Conservation (phyloP, 2,888 invertebrate genomes). For the Hetaerina titia region DNA sequence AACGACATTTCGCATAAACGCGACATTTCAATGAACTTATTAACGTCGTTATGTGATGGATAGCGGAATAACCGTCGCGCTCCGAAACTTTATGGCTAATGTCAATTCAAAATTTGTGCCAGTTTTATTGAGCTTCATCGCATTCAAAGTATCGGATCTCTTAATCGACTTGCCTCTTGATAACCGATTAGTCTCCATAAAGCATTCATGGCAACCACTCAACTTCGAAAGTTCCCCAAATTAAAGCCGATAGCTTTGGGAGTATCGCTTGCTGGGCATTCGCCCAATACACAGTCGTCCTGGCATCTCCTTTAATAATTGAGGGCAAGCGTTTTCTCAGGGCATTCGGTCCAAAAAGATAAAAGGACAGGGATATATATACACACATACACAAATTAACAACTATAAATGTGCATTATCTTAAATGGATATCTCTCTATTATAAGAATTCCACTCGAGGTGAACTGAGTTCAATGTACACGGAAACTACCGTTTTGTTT, state of each 20-base stretch:
- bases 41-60: neutral
- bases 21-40: neutral
- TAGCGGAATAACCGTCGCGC: neutral
- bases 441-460: too few species aligned
- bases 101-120: neutral
- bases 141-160: neutral
- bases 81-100: constrained; percentile 8
- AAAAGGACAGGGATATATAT: neutral
- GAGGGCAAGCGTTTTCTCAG: neutral
- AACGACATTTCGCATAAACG: neutral
- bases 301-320: neutral
- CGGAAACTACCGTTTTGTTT: too few species aligned
- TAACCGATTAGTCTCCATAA: constrained; percentile 17
- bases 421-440: too few species aligned
- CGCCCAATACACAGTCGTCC: neutral
- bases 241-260: neutral
- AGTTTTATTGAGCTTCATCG: neutral
- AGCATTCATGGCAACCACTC: neutral
- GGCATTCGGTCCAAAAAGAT: neutral
- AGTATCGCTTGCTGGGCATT: neutral
- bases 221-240: neutral
- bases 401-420: too few species aligned
- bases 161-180: constrained; percentile 2
- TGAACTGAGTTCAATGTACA: too few species aligned
- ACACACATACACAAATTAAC: too few species aligned